phyloP scores from a whole-genome alignment of 2,113 vertebrate species.

The Callipepla californica region DNA sequence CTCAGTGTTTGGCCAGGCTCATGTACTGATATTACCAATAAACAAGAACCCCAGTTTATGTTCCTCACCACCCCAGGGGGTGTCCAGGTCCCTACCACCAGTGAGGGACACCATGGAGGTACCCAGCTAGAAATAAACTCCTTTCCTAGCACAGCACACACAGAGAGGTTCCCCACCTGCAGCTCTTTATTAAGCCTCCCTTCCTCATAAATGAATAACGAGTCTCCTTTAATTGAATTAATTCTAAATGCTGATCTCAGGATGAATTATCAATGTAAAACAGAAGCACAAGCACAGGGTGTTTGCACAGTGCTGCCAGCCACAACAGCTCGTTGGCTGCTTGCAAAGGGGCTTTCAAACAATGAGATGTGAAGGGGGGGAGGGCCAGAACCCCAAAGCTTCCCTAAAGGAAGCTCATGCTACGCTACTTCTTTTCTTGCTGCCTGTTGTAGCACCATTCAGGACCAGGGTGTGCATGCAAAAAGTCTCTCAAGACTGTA shows the following conservation, averaged over 20 bases:
- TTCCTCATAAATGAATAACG: conserved; percentile 82
- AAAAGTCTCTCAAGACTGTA: background rate
- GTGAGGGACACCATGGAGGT: background rate
- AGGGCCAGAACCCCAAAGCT: background rate
- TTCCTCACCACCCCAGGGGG: background rate
- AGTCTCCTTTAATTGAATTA: conserved; percentile 74
- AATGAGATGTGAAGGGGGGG: background rate
- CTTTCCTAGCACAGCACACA: background rate
- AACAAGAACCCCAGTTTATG: background rate
- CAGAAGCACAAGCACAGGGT: conserved; percentile 1
- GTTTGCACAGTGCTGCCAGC: conserved; percentile 3
- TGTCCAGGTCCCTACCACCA: background rate
- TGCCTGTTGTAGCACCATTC: background rate
- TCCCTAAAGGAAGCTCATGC: background rate
- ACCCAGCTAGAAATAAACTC: background rate
- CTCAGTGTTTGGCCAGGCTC: background rate
- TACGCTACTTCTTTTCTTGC: background rate
- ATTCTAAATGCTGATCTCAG: conserved; percentile 22
- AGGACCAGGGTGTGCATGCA: accelerated
- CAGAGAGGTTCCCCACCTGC: background rate
- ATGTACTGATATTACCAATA: background rate
- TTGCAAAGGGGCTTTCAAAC: conserved; percentile 40
- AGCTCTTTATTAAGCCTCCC: background rate
- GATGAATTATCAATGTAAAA: conserved; percentile 55
- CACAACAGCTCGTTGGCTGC: background rate